Evolutionary conservation across 2,888 invertebrate genomes (phyloP).

Genomic region (Meiosimyza platycephala): DNA sequence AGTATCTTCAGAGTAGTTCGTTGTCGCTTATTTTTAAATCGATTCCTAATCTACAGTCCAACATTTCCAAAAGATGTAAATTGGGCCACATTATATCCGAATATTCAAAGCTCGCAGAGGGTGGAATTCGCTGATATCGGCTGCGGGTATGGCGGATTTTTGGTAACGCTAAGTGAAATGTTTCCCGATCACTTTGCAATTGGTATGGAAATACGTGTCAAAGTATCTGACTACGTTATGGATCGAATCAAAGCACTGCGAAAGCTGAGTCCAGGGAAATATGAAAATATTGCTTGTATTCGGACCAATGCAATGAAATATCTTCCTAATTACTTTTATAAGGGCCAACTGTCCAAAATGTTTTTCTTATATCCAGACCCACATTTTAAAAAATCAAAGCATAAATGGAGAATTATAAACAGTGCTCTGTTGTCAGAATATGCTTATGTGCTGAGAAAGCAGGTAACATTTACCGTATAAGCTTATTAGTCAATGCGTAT

Average conservation of each 20-base stretch:
- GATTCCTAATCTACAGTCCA: constrained; percentile 74
- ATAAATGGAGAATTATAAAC: constrained; percentile 99
- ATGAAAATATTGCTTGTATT: constrained; percentile 94
- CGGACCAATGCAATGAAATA: constrained; percentile 99
- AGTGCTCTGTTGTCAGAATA: constrained; percentile 94
- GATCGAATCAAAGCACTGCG: constrained; percentile 92
- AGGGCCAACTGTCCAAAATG: constrained; percentile 96
- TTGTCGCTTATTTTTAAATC: not conserved
- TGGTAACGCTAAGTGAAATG: constrained; percentile 90
- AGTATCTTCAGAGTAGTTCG: constrained; percentile 59
- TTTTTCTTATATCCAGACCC: constrained; percentile 99
- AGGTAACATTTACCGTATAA: constrained; percentile 70
- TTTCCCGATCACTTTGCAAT: constrained; percentile 90
- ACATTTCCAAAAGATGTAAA: constrained; percentile 83
- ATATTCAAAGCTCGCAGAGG: constrained; percentile 62
- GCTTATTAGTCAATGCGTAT: no score
- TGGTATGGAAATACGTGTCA: constrained; percentile 97
- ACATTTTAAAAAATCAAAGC: constrained; percentile 98
- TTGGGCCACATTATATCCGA: constrained; percentile 85
- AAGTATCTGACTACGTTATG: constrained; percentile 98
- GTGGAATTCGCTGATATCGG: constrained; percentile 97
- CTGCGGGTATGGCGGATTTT: constrained; percentile 96
- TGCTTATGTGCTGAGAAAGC: constrained; percentile 89
- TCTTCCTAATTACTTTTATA: constrained; percentile 95
- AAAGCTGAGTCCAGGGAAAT: constrained; percentile 78